Base-by-base conservation (phyloP, 2,888 invertebrate genomes). In the Apamea sordens region DNA sequence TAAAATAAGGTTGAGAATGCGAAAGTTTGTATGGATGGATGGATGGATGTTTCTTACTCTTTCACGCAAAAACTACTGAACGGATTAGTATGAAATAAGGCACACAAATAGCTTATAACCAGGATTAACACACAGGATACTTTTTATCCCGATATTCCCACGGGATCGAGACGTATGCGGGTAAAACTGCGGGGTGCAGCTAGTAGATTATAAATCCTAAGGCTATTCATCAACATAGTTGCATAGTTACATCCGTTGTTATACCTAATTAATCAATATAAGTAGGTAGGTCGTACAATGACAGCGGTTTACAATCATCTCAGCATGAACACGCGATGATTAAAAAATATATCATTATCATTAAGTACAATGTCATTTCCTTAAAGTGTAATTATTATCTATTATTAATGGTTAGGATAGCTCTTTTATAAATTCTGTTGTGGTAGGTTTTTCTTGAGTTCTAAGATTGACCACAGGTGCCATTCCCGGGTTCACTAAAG, bases 181-280 rank as follows among this genome's bases (percentile, higher is more conserved):
- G 32, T 32, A 2, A 32, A 32, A 32, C 32, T 2, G 32, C 32
- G 32, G 32, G 32, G 32, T 2, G 32, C 32, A 32, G 32, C 2
- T 32, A 2, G 32, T 36, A 36, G 5, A 36, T 36, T 36, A 7
- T 41, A 41, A 8, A 32, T 10, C 8, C 47, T 18, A 65, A 78
- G 78, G 65, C 47, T n/a, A 65, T 1, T 18, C 13, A 32, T 21
- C 28, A 41, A 18, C 47, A 24, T 68, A 41, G 18, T 2, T n/a
- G 32, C 79, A 32, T 41, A 1, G 24, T 21, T 28, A 69, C 50
- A 78, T 78, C 78, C 61, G 61, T 15, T 70, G 53, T n/a, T 15
- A 63, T 13, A 44, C 2, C 28, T 50, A 78, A 78, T 79, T 44
- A 78, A 69, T 79, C 21, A 63, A 61, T 50, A 28, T 36, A 50